Evolutionary conservation across 2,888 invertebrate species (phyloP).

Genomic region (Mesorhabditis spiculigera): DNA sequence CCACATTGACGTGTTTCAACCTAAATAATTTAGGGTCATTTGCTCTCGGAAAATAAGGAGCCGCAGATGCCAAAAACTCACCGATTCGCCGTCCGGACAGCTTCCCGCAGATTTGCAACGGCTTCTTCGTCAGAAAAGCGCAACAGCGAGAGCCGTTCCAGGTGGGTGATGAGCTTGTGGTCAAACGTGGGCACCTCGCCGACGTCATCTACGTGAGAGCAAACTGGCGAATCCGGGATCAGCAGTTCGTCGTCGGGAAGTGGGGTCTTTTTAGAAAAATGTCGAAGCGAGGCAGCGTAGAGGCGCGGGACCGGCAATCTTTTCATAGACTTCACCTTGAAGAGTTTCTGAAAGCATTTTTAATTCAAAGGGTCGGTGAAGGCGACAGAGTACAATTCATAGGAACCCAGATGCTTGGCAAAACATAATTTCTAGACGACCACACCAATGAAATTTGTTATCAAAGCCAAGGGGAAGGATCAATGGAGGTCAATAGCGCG

Average conservation of each 20-base stretch:
- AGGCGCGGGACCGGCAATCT: constrained; percentile 10
- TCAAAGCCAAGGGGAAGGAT: too few species aligned
- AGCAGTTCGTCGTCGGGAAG: constrained; percentile 19
- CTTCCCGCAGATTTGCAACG: constrained; percentile 27
- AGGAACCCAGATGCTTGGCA: too few species aligned
- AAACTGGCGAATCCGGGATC: constrained; percentile 17
- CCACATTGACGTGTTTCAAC: constrained; percentile 9
- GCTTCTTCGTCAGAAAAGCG: constrained; percentile 34
- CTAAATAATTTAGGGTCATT: background rate
- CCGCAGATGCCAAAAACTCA: background rate
- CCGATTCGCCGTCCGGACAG: constrained; percentile 28
- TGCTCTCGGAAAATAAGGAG: background rate
- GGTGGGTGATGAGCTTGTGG: constrained; percentile 25
- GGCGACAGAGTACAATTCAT: too few species aligned
- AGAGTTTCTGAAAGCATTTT: too few species aligned
- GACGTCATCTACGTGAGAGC: constrained; percentile 15
- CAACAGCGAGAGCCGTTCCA: constrained; percentile 33
- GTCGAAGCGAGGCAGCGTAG: constrained; percentile 13
- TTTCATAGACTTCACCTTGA: constrained; percentile 1
- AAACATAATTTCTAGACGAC: too few species aligned
- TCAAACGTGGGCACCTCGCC: constrained; percentile 25
- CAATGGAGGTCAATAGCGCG: background rate
- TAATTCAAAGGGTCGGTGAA: too few species aligned
- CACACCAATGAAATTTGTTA: too few species aligned
- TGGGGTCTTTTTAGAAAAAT: constrained; percentile 15